Percentiles rank a stretch among this genome's conserved stretches.
These are phyloP conservation scores for Pseudoatta argentina DNA, from an alignment of 1,140 invertebrate species.

Conservation along the genomic window DNA sequence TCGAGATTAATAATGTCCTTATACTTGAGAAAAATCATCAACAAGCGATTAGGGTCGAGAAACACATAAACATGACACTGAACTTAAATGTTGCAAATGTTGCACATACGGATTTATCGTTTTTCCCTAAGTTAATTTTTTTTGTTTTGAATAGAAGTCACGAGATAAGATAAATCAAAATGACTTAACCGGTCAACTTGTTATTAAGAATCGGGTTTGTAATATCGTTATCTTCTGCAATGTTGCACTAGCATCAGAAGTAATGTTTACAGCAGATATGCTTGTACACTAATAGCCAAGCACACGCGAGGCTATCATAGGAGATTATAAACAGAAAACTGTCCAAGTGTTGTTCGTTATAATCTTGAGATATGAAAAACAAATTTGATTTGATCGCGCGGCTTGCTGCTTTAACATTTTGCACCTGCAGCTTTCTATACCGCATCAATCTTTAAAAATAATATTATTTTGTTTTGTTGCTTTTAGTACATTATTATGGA, in stretches of 20 bases:
- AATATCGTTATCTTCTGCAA: slow-evolving; percentile 49
- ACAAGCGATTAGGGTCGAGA: slow-evolving; percentile 6
- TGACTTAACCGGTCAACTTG: slow-evolving; percentile 50
- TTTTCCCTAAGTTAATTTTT: slow-evolving; percentile 2
- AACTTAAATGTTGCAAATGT: slow-evolving; percentile 23
- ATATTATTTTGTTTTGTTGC: slow-evolving; percentile 1
- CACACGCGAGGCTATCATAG: slow-evolving; percentile 45
- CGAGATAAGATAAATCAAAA: slow-evolving; percentile 55
- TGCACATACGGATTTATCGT: not conserved
- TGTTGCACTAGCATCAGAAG: slow-evolving; percentile 39
- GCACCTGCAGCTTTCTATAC: slow-evolving; percentile 4
- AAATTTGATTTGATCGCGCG: slow-evolving; percentile 28
- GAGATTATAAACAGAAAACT: slow-evolving; percentile 30
- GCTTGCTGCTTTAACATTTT: not conserved
- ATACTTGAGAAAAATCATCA: not conserved
- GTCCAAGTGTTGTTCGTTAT: slow-evolving; percentile 32
- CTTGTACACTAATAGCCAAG: slow-evolving; percentile 51
- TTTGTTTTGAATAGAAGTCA: slow-evolving; percentile 12
- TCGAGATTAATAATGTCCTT: slow-evolving; percentile 11
- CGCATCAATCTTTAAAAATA: slow-evolving; percentile 1
- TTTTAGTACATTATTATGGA: not conserved
- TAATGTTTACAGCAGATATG: slow-evolving; percentile 55
- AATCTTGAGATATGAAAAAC: slow-evolving; percentile 30
- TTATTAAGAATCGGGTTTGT: slow-evolving; percentile 34
- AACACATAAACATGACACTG: slow-evolving; percentile 28